Base-by-base conservation (phyloP, 2,888 invertebrate genomes). In the Dicyrtomina minuta region DNA sequence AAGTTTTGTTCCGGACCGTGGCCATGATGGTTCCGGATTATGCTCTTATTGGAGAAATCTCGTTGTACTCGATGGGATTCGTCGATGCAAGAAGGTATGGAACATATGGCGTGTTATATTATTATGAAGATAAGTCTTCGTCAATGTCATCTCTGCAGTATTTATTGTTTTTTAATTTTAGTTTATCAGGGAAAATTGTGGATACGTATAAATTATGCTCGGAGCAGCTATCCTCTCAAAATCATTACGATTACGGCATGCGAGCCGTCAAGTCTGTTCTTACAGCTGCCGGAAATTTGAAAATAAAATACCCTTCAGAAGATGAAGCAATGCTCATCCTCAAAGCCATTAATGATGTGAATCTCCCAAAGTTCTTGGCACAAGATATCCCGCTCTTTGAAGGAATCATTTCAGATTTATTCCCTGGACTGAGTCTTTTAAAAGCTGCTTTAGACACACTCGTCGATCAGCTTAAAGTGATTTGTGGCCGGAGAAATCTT, bases 11-110 rank as follows among this genome's bases (percentile, higher is more conserved):
- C 85, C 87, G 96, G 46, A 93, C 95, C 0, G 94, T 96, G 33
- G 95, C 96, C 64, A 96, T 96, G 95, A 95, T 96, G 93, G 93
- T 95, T 70, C 96, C 96, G 0, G 96, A 97, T 84, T 96, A 95
- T 82, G 93, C 90, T 17, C 90, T 96, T 89, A 96, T 97, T 80
- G 93, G 94, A 1, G 96, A 96, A 85, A 95, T 96, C 81, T 94
- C 94, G 1, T 85, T 97, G 6, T 96, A 94, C 82, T 95, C 96
- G 22, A 93, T 92, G 82, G 96, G 96, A 24, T 96, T 96, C 82
- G 89, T 90, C 26, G 85, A 88, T 79, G 94, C 96, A n/a, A n/a
- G n/a, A n/a, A n/a, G n/a, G n/a, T n/a, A n/a, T n/a, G n/a, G n/a
- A n/a, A n/a, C n/a, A n/a, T n/a, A n/a, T n/a, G n/a, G n/a, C n/a